A percentile compares a stretch with the other conserved stretches of the same genome.
These are phyloP conservation scores for Solenodon paradoxus DNA, from an alignment of 2,113 vertebrate species.

Conservation along the genomic window DNA sequence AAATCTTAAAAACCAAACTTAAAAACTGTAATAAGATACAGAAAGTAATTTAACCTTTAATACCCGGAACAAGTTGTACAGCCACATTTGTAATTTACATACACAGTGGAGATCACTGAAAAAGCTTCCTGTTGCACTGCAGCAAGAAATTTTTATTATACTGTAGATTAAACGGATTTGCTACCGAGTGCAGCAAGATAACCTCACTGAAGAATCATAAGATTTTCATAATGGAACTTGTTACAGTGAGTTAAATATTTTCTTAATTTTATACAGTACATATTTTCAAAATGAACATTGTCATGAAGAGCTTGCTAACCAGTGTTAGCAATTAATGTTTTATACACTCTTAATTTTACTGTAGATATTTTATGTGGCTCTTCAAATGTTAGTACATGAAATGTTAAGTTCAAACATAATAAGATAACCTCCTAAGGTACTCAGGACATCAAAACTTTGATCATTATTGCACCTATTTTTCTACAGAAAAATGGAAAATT, in stretches of 20 bases:
- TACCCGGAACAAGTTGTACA: constrained; percentile 47
- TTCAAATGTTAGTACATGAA: constrained; percentile 82
- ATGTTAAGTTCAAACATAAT: constrained; percentile 78
- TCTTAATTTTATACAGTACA: constrained; percentile 83
- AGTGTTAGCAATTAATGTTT: constrained; percentile 78
- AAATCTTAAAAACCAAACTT: constrained; percentile 55
- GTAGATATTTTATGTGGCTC: constrained; percentile 79
- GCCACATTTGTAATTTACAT: constrained; percentile 67
- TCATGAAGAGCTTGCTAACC: constrained; percentile 81
- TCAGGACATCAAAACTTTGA: constrained; percentile 76
- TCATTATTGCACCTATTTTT: constrained; percentile 78
- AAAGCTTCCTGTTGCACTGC: constrained; percentile 76
- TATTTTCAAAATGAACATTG: constrained; percentile 81
- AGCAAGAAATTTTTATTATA: constrained; percentile 73
- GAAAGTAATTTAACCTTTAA: constrained; percentile 66
- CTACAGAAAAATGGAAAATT: constrained; percentile 80
- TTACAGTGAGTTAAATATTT: constrained; percentile 79
- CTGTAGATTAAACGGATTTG: constrained; percentile 54
- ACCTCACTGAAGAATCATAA: constrained; percentile 72
- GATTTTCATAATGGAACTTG: constrained; percentile 79
- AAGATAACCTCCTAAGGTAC: constrained; percentile 72
- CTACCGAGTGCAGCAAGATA: constrained; percentile 76
- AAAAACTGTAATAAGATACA: constrained; percentile 43
- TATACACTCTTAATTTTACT: constrained; percentile 80
- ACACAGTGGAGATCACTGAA: constrained; percentile 74